Evolutionary conservation across 2,797 vertebrate genomes (phyloP), one percentile per base, ranked within the genome.

Genomic region (Spondyliosoma cantharus): DNA sequence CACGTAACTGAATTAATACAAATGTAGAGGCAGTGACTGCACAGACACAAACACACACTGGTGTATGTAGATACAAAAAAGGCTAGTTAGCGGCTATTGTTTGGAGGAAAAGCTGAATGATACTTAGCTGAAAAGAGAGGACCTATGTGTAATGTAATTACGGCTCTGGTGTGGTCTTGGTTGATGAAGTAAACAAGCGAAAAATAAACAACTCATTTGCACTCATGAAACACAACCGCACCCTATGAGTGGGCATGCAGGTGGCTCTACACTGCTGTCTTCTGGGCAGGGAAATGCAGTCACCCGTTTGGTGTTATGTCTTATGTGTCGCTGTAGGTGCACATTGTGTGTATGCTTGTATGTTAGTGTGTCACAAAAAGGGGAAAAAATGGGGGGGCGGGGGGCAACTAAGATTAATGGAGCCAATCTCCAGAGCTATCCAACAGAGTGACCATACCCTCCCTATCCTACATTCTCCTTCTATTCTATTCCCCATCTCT

Each of bases 361-460:
- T 84, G 87, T 81, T 85, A 76, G 74, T 75, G 83, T 84, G 83
- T 85, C 81, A 82, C 78, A 85, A 76, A 80, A 76, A 80, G 81
- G 80, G 85, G 12, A 7, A 4, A 20, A 24, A 11, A 5, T 1
- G 3, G 58, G 82, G 86, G 80, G 79, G n/a, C n/a, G n/a, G 62
- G 74, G 63, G 19, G 76, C 83, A 50, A 80, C 85, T 82, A 95
- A 95, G 94, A 96, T 96, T 95, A 95, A 95, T 92, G 93, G 94
- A 92, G 64, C 71, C 93, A 95, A 91, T 94, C 87, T 93, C 80
- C 80, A 78, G 67, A 80, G 90, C 87, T 91, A 90, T 92, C 90
- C 92, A 92, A 85, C 91, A 91, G 89, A 89, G 85, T 92, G 91
- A 90, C 91, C 90, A 86, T 87, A 87, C 82, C 70, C 85, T 89